These are phyloP conservation scores for Cardinalis cardinalis DNA, from an alignment of 2,113 vertebrate species.

Conservation along the genomic window DNA sequence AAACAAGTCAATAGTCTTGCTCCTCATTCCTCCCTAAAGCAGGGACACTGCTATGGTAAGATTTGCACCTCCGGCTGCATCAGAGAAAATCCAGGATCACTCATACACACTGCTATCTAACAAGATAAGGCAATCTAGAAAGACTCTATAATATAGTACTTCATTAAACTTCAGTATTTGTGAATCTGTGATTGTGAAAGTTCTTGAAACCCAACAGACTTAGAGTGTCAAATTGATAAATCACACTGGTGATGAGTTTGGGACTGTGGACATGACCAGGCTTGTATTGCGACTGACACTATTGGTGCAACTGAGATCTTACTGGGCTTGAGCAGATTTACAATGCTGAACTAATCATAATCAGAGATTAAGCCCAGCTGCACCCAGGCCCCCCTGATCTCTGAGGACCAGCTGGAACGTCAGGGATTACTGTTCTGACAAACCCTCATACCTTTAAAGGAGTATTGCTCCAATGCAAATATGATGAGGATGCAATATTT, in stretches of 20 bases:
- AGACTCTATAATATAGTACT: not conserved
- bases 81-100: not conserved
- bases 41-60: not conserved
- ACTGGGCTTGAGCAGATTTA: fast-evolving
- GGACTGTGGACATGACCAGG: not conserved
- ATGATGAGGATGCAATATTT: not conserved
- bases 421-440: not conserved
- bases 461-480: not conserved
- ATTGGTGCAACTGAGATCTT: not conserved
- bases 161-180: not conserved
- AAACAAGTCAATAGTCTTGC: not conserved
- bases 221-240: not conserved
- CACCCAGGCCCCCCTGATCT: not conserved
- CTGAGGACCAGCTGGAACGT: not conserved
- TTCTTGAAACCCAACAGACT: not conserved
- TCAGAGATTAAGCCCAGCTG: not conserved
- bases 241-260: not conserved
- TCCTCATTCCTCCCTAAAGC: not conserved
- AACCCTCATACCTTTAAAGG: not conserved
- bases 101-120: not conserved
- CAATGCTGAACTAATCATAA: not conserved
- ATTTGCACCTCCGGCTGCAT: not conserved
- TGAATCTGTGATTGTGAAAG: not conserved
- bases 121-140: not conserved
- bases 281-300: not conserved